Evolutionary conservation across 2,113 vertebrate genomes (phyloP).

Genomic region (Plestiodon gilberti): DNA sequence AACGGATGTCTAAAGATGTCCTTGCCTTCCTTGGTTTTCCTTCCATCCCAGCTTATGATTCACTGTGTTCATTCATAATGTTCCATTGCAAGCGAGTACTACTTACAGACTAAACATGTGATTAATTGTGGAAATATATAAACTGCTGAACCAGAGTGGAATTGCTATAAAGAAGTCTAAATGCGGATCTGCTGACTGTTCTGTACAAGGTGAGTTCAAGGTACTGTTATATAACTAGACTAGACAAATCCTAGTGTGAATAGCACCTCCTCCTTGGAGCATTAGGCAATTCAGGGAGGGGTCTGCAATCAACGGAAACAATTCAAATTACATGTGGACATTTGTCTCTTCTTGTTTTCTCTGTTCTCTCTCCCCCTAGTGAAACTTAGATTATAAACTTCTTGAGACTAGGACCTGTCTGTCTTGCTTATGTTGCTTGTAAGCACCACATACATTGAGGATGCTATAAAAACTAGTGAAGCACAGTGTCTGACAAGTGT

Average conservation of each 20-base stretch:
- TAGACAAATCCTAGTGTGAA: not conserved
- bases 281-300: not conserved
- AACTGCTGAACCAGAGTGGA: not conserved
- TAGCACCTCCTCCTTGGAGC: not conserved
- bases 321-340: not conserved
- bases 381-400: not conserved
- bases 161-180: not conserved
- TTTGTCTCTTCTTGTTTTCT: not conserved
- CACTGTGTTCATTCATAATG: not conserved
- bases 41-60: not conserved
- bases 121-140: not conserved
- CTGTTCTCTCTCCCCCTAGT: not conserved
- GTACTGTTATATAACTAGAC: not conserved
- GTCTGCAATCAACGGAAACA: not conserved
- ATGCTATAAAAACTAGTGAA: not conserved
- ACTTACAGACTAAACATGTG: not conserved
- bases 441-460: not conserved
- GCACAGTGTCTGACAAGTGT: not conserved
- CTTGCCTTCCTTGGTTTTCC: not conserved
- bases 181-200: not conserved
- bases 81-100: not conserved
- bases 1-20: not conserved
- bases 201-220: not conserved
- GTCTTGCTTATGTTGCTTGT: not conserved
- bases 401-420: not conserved